Base-by-base conservation (phyloP, 2,113 vertebrate species). In the Nannobrachium achirus region DNA sequence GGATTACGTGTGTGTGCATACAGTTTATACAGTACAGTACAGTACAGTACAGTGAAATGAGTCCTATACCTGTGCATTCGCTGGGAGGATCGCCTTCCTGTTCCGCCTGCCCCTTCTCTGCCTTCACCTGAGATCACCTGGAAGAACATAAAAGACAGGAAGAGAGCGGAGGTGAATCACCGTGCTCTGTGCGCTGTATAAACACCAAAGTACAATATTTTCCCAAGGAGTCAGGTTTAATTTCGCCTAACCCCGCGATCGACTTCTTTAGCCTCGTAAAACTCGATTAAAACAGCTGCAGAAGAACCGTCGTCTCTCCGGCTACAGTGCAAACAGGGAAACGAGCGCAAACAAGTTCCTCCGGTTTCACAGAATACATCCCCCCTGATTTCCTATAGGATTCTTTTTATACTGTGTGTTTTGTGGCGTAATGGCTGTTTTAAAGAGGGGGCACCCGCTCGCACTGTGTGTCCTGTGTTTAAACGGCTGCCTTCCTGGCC, bases 61-160 rank as follows among this genome's bases (percentile, higher is more conserved):
- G 42, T 73, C 71, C 75, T 83, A n/a, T 75, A 88, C 89, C 82
- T 78, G 66, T 33, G 48, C 63, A 79, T 71, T 63, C 66, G 58
- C 11, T 50, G 42, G 20, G 9, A 16, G 63, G 69, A 61, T 86
- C 68, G 39, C 46, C 56, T 83, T 83, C 80, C 80, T 75, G 80
- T 76, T 59, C 81, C 20, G 25, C 78, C 79, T 66, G 71, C 64
- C 51, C 60, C 60, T 73, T 77, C 63, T 68, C 11, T 1, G 10
- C 3, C 58, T 56, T 76, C 78, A 67, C 56, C 56, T 67, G 62
- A 73, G 69, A 79, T 76, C 63, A 79, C 50, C 89, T 90, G 81
- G 69, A 83, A 86, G 25, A 55, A 79, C 45, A 86, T 61, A 66
- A 65, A 74, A 39, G 64, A 63, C 13, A 9, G n/a, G 16, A 58